phyloP scores from a whole-genome alignment of 2,797 vertebrate genomes.

The Labeo calbasu region DNA sequence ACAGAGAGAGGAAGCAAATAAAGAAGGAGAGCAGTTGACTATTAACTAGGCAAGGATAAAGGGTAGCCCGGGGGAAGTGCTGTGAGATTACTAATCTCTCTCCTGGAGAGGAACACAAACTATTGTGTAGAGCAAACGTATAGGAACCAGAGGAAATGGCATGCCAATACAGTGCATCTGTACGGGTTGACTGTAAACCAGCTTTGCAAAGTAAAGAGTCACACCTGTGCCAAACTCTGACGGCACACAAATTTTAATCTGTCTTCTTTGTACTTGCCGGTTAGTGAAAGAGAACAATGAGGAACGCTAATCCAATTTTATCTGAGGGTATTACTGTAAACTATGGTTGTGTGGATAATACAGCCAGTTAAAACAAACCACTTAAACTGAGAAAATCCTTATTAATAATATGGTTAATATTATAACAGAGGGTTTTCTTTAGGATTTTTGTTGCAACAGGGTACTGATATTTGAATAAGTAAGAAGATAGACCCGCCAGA shows the following conservation, averaged over 20 bases:
- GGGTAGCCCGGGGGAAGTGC: conserved; percentile 72
- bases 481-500: background rate
- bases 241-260: background rate
- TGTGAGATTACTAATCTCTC: conserved; percentile 77
- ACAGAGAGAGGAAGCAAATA: conserved; percentile 66
- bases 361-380: conserved; percentile 17
- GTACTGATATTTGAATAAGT: background rate
- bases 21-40: conserved; percentile 77
- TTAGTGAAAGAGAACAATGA: conserved; percentile 14
- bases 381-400: conserved; percentile 18
- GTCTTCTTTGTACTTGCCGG: conserved; percentile 4
- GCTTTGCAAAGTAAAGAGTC: conserved; percentile 30
- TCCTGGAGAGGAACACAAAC: conserved; percentile 75
- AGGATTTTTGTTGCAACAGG: background rate
- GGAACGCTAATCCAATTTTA: conserved; percentile 18
- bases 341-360: background rate
- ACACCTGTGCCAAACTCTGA: conserved; percentile 5
- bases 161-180: conserved; percentile 26
- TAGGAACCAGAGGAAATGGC: conserved; percentile 31
- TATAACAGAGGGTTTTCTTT: background rate
- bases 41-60: conserved; percentile 82
- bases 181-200: conserved; percentile 34
- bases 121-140: conserved; percentile 73
- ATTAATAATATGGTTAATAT: background rate
- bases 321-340: conserved; percentile 27